phyloP scores from a whole-genome alignment of 1,140 invertebrate species.

The Scylla paramamosain region DNA sequence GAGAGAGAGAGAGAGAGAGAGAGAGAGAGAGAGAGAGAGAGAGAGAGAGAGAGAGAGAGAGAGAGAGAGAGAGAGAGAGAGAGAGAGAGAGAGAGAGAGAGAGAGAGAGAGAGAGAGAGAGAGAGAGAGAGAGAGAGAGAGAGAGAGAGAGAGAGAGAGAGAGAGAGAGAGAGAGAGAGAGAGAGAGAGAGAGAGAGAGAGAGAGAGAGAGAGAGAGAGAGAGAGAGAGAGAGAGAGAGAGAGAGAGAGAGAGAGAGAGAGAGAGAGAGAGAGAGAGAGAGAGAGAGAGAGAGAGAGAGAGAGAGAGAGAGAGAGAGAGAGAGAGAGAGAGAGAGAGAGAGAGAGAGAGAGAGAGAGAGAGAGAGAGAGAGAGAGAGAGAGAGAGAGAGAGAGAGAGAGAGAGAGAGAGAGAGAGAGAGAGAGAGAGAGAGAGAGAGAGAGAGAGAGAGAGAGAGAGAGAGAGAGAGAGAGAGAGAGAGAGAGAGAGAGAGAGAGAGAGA shows the following conservation, averaged over 20 bases:
- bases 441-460: neutral
- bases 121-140: slow-evolving; percentile 76
- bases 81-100: neutral
- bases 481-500: slow-evolving; percentile 76
- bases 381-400: neutral
- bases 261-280: neutral
- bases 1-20: slow-evolving; percentile 72
- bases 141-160: neutral
- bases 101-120: neutral
- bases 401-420: neutral
- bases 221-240: neutral
- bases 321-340: neutral
- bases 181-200: slow-evolving; percentile 76
- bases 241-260: slow-evolving; percentile 76
- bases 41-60: neutral
- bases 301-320: slow-evolving; percentile 76
- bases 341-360: neutral
- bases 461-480: neutral
- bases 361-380: slow-evolving; percentile 76
- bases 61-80: slow-evolving; percentile 76
- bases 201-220: neutral
- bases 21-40: neutral
- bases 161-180: neutral
- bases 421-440: slow-evolving; percentile 76
- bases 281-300: neutral